These are phyloP conservation scores for Harpalus rufipes DNA, from an alignment of 2,888 invertebrate species.

Conservation along the genomic window DNA sequence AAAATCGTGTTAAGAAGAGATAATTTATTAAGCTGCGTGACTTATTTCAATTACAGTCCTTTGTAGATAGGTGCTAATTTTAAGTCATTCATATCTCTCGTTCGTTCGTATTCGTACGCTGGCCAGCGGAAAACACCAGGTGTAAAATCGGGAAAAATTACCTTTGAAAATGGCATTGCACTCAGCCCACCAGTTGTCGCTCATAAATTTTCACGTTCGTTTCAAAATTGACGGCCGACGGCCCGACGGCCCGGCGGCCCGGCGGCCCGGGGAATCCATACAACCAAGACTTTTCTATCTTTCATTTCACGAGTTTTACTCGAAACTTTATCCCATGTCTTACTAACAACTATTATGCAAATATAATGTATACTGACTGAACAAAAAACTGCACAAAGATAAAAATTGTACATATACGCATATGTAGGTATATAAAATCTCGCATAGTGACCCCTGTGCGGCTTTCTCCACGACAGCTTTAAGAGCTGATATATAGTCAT, in stretches of 20 bases:
- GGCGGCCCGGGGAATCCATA: neutral
- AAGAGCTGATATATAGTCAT: no score
- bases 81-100: slow-evolving; percentile 64
- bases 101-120: slow-evolving; percentile 30
- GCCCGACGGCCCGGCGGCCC: neutral
- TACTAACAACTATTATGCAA: no score
- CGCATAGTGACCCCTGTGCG: no score
- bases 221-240: slow-evolving; percentile 63
- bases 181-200: slow-evolving; percentile 53
- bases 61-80: slow-evolving; percentile 65
- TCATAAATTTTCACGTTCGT: slow-evolving; percentile 49
- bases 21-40: slow-evolving; percentile 65
- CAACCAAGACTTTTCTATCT: no score
- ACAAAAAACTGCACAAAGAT: no score
- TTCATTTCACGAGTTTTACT: no score
- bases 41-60: slow-evolving; percentile 63
- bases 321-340: no score
- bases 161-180: slow-evolving; percentile 56
- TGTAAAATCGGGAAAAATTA: slow-evolving; percentile 63
- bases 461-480: no score
- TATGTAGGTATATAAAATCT: no score
- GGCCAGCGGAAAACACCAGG: slow-evolving; percentile 56
- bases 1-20: slow-evolving; percentile 65
- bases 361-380: no score
- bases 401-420: no score